Evolutionary conservation across 2,888 invertebrate species (phyloP), one percentile per base, ranked within the genome.

Genomic region (Tineola bisselliella): DNA sequence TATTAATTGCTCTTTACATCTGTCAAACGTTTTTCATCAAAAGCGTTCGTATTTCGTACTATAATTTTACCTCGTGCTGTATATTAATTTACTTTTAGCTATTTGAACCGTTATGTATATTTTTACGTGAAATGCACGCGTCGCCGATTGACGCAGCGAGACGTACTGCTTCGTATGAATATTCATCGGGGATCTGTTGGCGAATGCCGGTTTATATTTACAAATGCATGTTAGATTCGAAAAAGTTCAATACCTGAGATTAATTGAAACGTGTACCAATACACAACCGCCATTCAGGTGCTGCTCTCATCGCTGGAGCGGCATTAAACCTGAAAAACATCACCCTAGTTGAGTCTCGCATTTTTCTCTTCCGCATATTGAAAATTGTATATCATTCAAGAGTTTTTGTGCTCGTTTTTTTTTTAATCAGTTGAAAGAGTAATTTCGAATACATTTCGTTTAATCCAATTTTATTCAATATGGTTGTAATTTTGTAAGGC

Each of bases 221-320:
- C 58, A 58, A 58, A 58, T 33, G 58, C 58, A 33, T 13, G 58
- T 58, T 58, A 33, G 33, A 33, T 33, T 58, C 58, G n/a, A 56
- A 58, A 54, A 58, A 58, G 58, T 58, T 58, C 58, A 58, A 58
- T 58, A 58, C 33, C 33, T 58, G 58, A 30, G 58, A 58, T 58
- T 58, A 58, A 58, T 58, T 31, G 58, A 33, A 58, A 33, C 58
- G 54, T 54, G 54, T 54, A 25, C 54, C 54, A 25, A 54, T 54
- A 54, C 18, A 54, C 54, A 13, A 15, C 48, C 38, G 17, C 17
- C 48, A 48, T 48, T 48, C 48, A 17, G 15, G 5, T 48, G n/a
- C 48, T 15, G 15, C 48, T 48, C 17, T 48, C 48, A 48, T 10
- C 48, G n/a, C 48, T 48, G 15, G 48, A 48, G 48, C 13, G 48